Conservation (phyloP, 2,113 vertebrate genomes). For the Lagopus muta region DNA sequence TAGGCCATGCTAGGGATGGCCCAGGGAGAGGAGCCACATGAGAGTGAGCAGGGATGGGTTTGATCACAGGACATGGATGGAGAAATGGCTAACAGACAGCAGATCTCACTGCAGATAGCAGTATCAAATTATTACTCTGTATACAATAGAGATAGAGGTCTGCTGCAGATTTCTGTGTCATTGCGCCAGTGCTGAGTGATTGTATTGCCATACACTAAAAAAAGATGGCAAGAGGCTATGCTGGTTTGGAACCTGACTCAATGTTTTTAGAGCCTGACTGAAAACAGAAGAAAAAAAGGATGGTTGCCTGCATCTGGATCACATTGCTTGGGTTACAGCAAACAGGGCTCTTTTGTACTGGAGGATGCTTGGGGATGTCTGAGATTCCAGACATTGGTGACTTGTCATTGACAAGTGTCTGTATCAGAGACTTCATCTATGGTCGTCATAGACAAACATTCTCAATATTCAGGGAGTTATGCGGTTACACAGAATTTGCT, state of each 20-base stretch:
- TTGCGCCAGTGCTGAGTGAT: neutral
- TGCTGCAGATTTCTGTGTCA: constrained; percentile 25
- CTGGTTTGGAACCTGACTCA: constrained; percentile 22
- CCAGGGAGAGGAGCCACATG: neutral
- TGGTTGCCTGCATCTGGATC: constrained; percentile 15
- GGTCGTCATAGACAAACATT: neutral
- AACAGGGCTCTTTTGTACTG: neutral
- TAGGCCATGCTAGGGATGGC: neutral
- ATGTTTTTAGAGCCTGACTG: neutral
- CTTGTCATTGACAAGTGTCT: neutral
- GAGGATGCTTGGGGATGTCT: neutral
- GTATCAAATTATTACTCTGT: constrained; percentile 1
- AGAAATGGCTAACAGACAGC: neutral
- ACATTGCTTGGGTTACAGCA: neutral
- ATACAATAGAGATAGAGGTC: neutral
- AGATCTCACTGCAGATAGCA: neutral
- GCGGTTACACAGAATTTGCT: neutral
- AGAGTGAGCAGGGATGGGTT: neutral
- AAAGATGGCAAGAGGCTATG: neutral
- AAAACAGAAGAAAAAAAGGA: constrained; percentile 18
- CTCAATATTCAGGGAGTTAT: neutral
- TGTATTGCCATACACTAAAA: neutral
- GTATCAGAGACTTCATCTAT: neutral
- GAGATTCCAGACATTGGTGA: neutral
- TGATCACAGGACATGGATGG: neutral